Evolutionary conservation across 2,797 vertebrate genomes (phyloP).

Genomic region (Vireo griseus): DNA sequence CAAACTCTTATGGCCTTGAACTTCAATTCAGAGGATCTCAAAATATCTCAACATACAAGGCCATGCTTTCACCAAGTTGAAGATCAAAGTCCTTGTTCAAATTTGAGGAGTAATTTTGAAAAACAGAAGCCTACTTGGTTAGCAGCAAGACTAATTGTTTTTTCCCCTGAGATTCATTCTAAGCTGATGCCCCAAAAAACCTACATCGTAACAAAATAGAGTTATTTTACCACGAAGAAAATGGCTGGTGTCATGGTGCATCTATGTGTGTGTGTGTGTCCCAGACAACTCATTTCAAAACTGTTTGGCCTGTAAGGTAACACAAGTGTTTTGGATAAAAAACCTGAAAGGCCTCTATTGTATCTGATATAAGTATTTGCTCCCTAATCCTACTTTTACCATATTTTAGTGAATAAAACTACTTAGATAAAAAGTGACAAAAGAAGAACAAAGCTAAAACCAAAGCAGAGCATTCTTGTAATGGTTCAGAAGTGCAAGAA

Average conservation of each 20-base stretch:
- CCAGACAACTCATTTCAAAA: not conserved
- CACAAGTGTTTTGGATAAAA: not conserved
- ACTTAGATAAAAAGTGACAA: not conserved
- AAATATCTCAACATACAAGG: conserved; percentile 27
- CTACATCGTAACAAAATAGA: not conserved
- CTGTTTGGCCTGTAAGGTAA: not conserved
- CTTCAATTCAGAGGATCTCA: conserved; percentile 38
- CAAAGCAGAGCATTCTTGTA: not conserved
- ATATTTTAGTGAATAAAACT: not conserved
- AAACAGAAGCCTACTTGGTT: conserved; percentile 3
- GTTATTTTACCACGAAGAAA: not conserved
- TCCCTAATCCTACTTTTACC: not conserved
- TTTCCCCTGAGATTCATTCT: not conserved
- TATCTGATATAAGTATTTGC: not conserved
- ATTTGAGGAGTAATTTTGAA: conserved; percentile 14
- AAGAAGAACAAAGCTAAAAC: not conserved
- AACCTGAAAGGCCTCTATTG: not conserved
- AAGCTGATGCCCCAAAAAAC: not conserved
- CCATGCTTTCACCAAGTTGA: conserved; percentile 27
- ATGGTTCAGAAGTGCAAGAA: not conserved
- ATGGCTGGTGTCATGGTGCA: not conserved
- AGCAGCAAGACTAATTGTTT: not conserved
- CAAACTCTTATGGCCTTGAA: conserved; percentile 16
- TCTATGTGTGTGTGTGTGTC: not conserved
- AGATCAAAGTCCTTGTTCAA: conserved; percentile 35